phyloP scores from a whole-genome alignment of 2,113 vertebrate genomes.

The Otolemur garnettii region DNA sequence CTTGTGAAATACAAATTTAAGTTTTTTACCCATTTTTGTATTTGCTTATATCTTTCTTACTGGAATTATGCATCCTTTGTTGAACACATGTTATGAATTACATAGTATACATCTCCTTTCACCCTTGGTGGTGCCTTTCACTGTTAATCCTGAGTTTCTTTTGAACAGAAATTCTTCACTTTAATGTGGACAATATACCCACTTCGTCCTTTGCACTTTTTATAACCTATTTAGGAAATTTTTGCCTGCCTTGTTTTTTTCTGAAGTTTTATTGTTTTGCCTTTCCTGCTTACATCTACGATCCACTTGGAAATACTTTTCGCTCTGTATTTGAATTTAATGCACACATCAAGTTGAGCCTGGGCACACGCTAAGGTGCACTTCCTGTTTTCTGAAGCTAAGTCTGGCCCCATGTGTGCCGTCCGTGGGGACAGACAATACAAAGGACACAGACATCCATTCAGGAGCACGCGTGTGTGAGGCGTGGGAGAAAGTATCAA shows the following conservation, averaged over 20 bases:
- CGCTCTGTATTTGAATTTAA: not conserved
- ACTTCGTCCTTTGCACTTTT: not conserved
- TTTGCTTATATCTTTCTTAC: constrained; percentile 7
- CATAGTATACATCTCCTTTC: not conserved
- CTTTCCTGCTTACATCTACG: not conserved
- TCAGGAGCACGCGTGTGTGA: not conserved
- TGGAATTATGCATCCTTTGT: not conserved
- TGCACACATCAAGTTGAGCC: not conserved
- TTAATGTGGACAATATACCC: not conserved
- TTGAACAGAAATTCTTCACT: constrained; percentile 44
- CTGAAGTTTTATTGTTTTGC: not conserved
- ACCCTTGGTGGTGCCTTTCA: not conserved
- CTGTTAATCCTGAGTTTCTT: not conserved
- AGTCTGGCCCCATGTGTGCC: not conserved
- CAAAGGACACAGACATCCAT: not conserved
- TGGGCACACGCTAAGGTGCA: not conserved
- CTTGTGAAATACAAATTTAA: not conserved
- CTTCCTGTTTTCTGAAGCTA: not conserved
- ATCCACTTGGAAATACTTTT: not conserved
- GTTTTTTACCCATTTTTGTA: not conserved
- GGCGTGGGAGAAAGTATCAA: not conserved
- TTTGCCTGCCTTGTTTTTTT: not conserved
- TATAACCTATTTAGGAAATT: not conserved
- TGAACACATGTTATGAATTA: not conserved
- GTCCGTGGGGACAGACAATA: not conserved